Base-by-base conservation (phyloP, 1,140 invertebrate genomes). In the Agraylea sexmaculata region DNA sequence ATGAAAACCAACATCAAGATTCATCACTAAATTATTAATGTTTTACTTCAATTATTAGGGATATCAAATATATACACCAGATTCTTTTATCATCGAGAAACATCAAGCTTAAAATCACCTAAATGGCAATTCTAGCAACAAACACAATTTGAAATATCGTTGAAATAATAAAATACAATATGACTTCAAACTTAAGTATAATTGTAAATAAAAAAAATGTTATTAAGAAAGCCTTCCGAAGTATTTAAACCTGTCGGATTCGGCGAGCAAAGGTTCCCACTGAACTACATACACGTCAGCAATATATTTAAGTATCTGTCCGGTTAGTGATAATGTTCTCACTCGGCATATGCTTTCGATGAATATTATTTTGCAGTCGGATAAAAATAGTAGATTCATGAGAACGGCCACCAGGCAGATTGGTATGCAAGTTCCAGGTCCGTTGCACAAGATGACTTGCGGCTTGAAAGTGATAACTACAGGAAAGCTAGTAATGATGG, bases 261-360 rank as follows among this genome's bases (percentile, higher is more conserved):
- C 52, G 22, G 64, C 59, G 19, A 89, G 53, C 28, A n/a, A n/a
- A n/a, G 75, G 57, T 17, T 80, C 78, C 92, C 93, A 98, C 54
- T 95, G 92, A 2, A 97, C 89, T 47, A 96, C 64, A 57, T 95
- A 71, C 52, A 83, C 64, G 68, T 97, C 86, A 27, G 77, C 79
- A 55, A 94, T 59, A 49, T 76, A 78, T 54, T 85, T 77, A 13
- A 97, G 64, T 46, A 97, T 82, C 64, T 82, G 83, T 4, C 88
- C 93, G 47, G 80, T 82, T 6, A 98, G 57, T 4, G 93, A 98
- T 8, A 96, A 64, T 15, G 76, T 80, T 53, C 83, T 75, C 0
- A 95, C 90, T 52, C 93, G 71, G 56, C 93, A 98, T 51, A 93
- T 79, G 58, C 91, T 96, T 66, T 98, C 93, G 32, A 96, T 69